Percentiles rank a stretch among this genome's conserved stretches.
These are phyloP conservation scores for Pelusios castaneus DNA, from an alignment of 2,113 vertebrate species.

Conservation along the genomic window DNA sequence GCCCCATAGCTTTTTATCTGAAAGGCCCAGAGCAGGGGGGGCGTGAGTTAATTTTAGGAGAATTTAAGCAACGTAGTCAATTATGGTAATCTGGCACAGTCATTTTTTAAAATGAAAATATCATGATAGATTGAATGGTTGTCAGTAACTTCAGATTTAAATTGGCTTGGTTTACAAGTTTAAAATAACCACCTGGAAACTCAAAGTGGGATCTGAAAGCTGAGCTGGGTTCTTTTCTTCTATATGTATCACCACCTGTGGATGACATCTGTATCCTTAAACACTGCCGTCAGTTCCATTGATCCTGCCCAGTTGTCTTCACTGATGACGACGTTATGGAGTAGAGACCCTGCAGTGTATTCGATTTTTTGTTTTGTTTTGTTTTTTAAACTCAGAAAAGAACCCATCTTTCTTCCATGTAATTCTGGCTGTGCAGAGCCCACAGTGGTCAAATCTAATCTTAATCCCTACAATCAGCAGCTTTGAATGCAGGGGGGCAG, in stretches of 20 bases:
- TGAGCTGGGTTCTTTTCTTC: background rate
- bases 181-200: background rate
- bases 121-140: background rate
- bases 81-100: background rate
- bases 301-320: background rate
- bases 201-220: background rate
- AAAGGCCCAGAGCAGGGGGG: background rate
- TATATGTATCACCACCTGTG: fast-evolving
- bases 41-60: background rate
- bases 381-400: no score
- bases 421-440: background rate
- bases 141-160: background rate
- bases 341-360: fast-evolving
- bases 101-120: background rate
- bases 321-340: background rate
- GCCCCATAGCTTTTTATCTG: fast-evolving
- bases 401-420: fast-evolving
- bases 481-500: background rate
- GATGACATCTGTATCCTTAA: fast-evolving
- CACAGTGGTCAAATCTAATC: background rate
- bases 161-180: background rate
- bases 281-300: background rate
- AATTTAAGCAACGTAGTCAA: background rate
- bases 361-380: background rate
- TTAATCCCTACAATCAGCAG: background rate